phyloP scores from a whole-genome alignment of 2,888 invertebrate genomes.

The Drosophila austrosaltans region DNA sequence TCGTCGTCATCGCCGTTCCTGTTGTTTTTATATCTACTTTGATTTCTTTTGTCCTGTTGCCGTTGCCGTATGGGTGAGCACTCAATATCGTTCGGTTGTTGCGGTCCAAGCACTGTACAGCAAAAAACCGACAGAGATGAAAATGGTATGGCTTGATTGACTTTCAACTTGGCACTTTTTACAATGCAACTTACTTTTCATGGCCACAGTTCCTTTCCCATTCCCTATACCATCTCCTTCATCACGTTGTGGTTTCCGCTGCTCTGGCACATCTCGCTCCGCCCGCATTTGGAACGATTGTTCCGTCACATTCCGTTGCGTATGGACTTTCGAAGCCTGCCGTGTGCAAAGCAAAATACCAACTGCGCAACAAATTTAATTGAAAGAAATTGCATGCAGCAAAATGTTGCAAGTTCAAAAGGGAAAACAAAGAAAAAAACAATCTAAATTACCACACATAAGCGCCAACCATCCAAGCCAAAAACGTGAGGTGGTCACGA shows the following conservation, averaged over 20 bases:
- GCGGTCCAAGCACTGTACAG: slow-evolving; percentile 4
- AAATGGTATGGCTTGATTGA: slow-evolving; percentile 11
- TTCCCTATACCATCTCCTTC: neutral
- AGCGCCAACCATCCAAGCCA: slow-evolving; percentile 1
- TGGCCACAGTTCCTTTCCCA: neutral
- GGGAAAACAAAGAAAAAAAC: neutral
- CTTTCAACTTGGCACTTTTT: slow-evolving; percentile 13
- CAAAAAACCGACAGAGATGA: neutral
- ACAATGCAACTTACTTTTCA: slow-evolving; percentile 14
- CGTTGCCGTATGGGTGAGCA: slow-evolving; percentile 13
- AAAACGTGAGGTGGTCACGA: neutral
- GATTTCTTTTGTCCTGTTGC: neutral
- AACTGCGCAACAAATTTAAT: slow-evolving; percentile 15
- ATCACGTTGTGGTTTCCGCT: neutral
- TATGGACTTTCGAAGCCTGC: slow-evolving; percentile 14
- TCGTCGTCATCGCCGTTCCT: neutral
- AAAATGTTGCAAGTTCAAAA: neutral
- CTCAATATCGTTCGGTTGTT: slow-evolving; percentile 13
- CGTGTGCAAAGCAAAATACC: slow-evolving; percentile 15
- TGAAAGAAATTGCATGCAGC: neutral
- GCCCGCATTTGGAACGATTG: neutral
- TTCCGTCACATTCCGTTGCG: neutral
- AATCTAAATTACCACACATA: neutral
- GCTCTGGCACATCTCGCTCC: neutral
- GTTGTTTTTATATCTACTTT: neutral